These are phyloP conservation scores for Cheilosia grossa DNA, from an alignment of 2,888 invertebrate species.

Conservation along the genomic window DNA sequence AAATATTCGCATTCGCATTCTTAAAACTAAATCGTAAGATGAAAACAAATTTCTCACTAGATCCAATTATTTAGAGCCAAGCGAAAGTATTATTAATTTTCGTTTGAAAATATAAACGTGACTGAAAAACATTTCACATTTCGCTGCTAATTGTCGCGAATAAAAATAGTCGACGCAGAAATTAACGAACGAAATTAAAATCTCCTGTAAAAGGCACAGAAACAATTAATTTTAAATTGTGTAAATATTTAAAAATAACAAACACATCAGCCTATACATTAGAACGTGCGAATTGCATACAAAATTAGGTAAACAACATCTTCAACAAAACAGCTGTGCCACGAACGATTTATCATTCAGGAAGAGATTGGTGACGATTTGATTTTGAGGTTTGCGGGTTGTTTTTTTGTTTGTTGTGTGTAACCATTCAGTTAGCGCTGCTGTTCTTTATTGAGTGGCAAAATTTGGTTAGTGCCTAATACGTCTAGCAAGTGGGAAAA, in stretches of 20 bases:
- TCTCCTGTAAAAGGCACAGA: constrained; percentile 19
- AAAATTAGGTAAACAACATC: background rate
- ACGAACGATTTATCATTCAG: constrained; percentile 47
- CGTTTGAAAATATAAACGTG: constrained; percentile 12
- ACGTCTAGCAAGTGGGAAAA: too few relatives aligned
- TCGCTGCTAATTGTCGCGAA: background rate
- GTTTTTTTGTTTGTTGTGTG: background rate
- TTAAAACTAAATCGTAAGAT: background rate
- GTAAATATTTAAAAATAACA: constrained; percentile 40
- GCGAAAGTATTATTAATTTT: too few relatives aligned
- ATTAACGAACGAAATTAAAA: constrained; percentile 30
- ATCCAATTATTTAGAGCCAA: too few relatives aligned
- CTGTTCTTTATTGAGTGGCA: constrained; percentile 12
- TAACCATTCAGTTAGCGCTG: constrained; percentile 14
- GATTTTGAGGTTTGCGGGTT: constrained; percentile 1
- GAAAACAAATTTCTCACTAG: background rate
- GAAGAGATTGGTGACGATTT: constrained; percentile 7
- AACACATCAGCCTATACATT: background rate
- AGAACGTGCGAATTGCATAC: constrained; percentile 21
- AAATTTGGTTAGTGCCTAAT: background rate
- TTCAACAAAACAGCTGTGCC: background rate
- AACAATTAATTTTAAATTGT: constrained; percentile 45
- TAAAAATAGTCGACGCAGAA: constrained; percentile 4
- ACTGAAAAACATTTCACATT: constrained; percentile 4
- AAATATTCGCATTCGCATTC: background rate